Base-by-base conservation (phyloP, 2,888 invertebrate species). In the Leuctra nigra region DNA sequence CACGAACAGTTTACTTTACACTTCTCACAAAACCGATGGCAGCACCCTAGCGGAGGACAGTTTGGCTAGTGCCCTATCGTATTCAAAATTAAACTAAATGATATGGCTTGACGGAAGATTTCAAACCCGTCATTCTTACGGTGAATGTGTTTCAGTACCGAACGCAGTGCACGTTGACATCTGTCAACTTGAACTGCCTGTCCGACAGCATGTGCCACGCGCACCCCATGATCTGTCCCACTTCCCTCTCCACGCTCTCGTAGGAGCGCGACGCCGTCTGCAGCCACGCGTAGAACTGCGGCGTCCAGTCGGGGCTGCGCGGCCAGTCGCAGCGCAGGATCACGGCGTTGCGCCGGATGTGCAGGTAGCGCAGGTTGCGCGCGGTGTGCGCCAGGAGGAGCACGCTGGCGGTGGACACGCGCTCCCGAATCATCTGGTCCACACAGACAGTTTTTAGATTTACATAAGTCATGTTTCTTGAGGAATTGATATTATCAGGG, bases 321-420 rank as follows among this genome's bases (percentile, higher is more conserved):
- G 82, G 79, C 87, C 87, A 89, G 59, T 79, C 77, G 65, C 79
- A 81, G 69, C 84, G 77, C 59, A 83, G 72, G 59, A 91, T 77
- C 9, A 89, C 78, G 1, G 82, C 87, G 66, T 87, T 87, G 50
- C 82, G 77, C 41, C 91, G 74, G 1, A 91, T 78, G 62, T 82
- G 74, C 1, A 89, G 72, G 54, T 75, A 74, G 18, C 76, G 75
- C 55, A 90, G 71, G 62, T 80, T 79, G 64, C 77, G 79, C 0
- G 82, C 83, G 1, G 81, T 79, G 47, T 76, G 76, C 0, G 84
- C 87, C 41, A 90, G 73, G 13, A 90, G 74, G 39, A 91, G 71
- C 14, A 88, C 76, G 0, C 89, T 90, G 0, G 85, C 77, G 1
- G 89, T 87, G 3, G 90, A 90, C 57, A 91, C 77, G 65, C 84